Evolutionary conservation across 2,113 vertebrate species (phyloP).

Genomic region (Ctenodactylus gundi): DNA sequence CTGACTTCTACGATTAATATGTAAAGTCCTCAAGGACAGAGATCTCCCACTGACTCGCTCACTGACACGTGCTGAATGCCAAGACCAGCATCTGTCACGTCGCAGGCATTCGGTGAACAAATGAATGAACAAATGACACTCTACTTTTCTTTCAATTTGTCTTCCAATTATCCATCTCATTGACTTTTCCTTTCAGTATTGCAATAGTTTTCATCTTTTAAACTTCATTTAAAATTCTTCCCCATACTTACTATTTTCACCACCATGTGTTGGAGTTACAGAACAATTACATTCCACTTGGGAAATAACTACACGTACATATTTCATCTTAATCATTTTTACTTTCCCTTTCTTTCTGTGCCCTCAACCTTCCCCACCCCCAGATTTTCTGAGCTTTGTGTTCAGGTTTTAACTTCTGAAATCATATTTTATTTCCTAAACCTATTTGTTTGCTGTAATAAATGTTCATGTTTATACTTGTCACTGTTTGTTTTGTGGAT

Average conservation of each 20-base stretch:
- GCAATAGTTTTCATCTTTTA: not conserved
- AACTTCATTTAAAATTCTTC: too few relatives aligned
- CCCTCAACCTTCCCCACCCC: too few relatives aligned
- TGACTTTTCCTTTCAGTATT: slow-evolving; percentile 9
- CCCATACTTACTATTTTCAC: too few relatives aligned
- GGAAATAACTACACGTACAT: too few relatives aligned
- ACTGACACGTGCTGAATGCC: not conserved
- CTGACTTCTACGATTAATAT: not conserved
- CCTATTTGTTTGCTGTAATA: not conserved
- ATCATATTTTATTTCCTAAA: not conserved
- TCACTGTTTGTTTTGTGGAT: not conserved
- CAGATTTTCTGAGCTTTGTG: not conserved
- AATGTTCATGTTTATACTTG: not conserved
- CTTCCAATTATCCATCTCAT: not conserved
- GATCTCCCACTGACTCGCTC: not conserved
- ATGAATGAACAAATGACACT: not conserved
- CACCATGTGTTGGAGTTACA: too few relatives aligned
- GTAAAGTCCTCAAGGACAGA: not conserved
- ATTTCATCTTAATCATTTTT: too few relatives aligned
- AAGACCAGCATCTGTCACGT: not conserved
- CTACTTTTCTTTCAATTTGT: not conserved
- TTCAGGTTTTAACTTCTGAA: slow-evolving; percentile 2
- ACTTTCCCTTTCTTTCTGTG: too few relatives aligned
- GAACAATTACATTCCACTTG: too few relatives aligned
- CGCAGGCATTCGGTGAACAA: not conserved